Conservation (phyloP, 1,140 invertebrate species). For the Bombus fervidus region DNA sequence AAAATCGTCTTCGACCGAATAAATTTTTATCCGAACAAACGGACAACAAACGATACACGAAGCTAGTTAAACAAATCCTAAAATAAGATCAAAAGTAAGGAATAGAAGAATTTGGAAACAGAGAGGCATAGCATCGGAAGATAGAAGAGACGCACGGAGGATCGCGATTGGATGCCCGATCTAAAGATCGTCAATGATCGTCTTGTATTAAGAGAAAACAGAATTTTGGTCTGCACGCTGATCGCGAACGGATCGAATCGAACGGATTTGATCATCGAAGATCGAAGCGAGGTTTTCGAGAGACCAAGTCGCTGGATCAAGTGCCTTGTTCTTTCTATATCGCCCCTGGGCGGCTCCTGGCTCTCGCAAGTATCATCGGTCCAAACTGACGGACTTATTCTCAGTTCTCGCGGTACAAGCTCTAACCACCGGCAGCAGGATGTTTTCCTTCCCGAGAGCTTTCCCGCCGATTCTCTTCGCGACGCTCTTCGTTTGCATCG, state of each 20-base stretch:
- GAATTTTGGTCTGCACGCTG: neutral
- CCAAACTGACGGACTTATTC: constrained; percentile 35
- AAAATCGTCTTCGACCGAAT: neutral
- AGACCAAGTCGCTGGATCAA: constrained; percentile 27
- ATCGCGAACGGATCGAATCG: no score
- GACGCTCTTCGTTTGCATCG: constrained; percentile 70
- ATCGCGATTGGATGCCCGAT: neutral
- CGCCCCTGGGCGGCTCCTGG: constrained; percentile 35
- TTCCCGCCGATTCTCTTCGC: constrained; percentile 70
- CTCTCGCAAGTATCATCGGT: constrained; percentile 31
- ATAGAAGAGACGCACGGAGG: neutral
- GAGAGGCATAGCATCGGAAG: neutral
- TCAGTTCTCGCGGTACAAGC: constrained; percentile 14
- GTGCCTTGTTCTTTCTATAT: constrained; percentile 56
- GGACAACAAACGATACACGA: neutral
- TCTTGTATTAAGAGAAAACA: no score
- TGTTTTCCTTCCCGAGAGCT: constrained; percentile 62
- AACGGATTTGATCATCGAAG: neutral
- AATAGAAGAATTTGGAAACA: neutral
- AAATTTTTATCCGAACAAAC: neutral
- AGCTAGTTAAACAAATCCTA: neutral
- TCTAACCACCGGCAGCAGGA: constrained; percentile 30
- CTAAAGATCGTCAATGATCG: neutral
- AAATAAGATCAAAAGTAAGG: neutral
- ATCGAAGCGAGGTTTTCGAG: neutral